Base-by-base conservation (phyloP, 1,140 invertebrate genomes). In the Conus ventricosus region DNA sequence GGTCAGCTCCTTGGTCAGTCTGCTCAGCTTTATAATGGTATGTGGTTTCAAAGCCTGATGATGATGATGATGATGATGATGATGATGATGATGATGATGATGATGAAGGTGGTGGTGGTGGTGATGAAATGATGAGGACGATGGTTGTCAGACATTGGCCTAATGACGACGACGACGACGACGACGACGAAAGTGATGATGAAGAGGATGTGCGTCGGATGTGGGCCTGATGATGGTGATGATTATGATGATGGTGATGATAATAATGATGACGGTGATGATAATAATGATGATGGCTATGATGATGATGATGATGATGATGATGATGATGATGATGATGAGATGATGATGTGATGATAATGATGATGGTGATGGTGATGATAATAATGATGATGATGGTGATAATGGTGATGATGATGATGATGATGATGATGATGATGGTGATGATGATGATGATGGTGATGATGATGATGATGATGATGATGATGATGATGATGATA, bases 241-340 rank as follows among this genome's bases (percentile, higher is more conserved):
- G 51, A 80, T 80, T 1, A 80, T 80, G 51, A 80, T 80, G 51
- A 80, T 5, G 51, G 23, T 80, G 51, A 80, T 80, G 51, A 80
- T 80, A n/a, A 80, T 80, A 4, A 80, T 80, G 51, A 80, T 53
- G 4, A 80, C 5, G 78, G 23, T 67, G 60, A 63, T 85, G 84
- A 85, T 67, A 4, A 67, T 67, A 55, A 85, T 67, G 84, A 85
- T 67, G 84, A 85, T 60, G 84, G 63, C 23, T 7, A 80, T 60
- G 84, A 71, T 63, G 60, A 85, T 67, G 10, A 85, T 67, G 8
- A 85, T 67, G 84, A 85, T 63, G 84, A 53, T 63, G 84, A 85
- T 60, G 84, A 85, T 60, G 84, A 87, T 71, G 85, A 75, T 67
- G 85, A 87, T 87, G 63, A 75, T 71, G 51, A n/a, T n/a, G n/a